Percentiles rank a stretch among this genome's conserved stretches.
Conservation (phyloP, 2,888 invertebrate genomes). For the Aspidiotus rigidus region DNA sequence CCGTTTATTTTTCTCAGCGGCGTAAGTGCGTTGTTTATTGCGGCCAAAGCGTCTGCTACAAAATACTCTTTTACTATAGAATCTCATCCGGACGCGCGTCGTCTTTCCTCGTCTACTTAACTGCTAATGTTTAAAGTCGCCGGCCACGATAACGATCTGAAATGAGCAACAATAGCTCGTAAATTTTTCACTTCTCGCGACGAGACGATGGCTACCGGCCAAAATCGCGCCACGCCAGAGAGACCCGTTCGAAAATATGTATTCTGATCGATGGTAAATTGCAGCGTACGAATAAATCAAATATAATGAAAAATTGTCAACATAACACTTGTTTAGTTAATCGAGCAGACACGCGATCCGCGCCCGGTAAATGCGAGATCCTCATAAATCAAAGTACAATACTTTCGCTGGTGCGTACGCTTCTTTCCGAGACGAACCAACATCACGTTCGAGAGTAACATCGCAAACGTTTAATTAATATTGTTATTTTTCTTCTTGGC, state of each 20-base stretch:
- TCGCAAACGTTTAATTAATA: no score
- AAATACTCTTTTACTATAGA: not conserved
- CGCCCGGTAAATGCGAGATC: no score
- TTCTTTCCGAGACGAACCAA: no score
- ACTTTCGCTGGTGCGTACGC: no score
- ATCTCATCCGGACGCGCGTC: not conserved
- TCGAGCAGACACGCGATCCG: not conserved
- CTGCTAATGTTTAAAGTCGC: not conserved
- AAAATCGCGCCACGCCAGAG: not conserved
- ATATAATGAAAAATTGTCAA: conserved; percentile 4
- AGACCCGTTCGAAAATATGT: not conserved
- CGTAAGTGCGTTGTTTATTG: not conserved
- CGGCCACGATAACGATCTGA: not conserved
- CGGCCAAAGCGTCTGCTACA: conserved; percentile 1
- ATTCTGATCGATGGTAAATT: conserved; percentile 1
- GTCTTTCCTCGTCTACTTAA: not conserved
- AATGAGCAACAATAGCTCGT: conserved; percentile 2
- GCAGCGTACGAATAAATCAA: not conserved
- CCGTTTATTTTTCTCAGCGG: not conserved
- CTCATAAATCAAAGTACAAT: no score
- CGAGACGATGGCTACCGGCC: not conserved
- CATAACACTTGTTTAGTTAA: conserved; percentile 4
- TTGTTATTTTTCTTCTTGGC: no score
- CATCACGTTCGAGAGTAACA: no score
- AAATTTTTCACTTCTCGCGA: not conserved